Evolutionary conservation across 1,140 invertebrate species (phyloP).

Genomic region (Sitophilus oryzae): DNA sequence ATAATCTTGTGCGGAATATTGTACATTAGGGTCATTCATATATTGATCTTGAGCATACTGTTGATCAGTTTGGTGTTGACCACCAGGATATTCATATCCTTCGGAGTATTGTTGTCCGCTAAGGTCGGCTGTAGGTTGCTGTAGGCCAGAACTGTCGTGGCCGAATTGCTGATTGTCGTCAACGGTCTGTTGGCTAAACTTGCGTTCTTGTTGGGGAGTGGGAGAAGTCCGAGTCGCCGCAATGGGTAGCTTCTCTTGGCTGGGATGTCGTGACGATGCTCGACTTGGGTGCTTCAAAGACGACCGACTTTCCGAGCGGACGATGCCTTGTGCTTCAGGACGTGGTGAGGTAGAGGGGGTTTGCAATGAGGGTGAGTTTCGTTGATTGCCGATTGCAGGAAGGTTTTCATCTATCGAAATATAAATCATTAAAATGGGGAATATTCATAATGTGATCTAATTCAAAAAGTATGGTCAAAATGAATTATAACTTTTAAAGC

Average conservation of each 20-base stretch:
- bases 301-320: conserved; percentile 21
- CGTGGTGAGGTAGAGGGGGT: conserved; percentile 28
- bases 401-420: conserved; percentile 31
- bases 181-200: conserved; percentile 7
- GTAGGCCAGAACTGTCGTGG: not conserved
- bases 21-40: conserved; percentile 9
- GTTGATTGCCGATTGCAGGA: conserved; percentile 27
- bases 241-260: conserved; percentile 16
- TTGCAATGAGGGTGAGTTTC: conserved; percentile 20
- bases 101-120: not conserved
- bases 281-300: conserved; percentile 19
- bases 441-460: too few species aligned
- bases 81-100: not conserved
- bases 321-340: conserved; percentile 26
- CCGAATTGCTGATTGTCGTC: conserved; percentile 10
- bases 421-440: too few species aligned
- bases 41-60: conserved; percentile 20
- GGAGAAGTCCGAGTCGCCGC: conserved; percentile 9
- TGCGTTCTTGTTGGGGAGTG: conserved; percentile 1
- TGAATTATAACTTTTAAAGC: too few species aligned
- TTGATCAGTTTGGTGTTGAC: conserved; percentile 4
- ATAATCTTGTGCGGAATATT: conserved; percentile 19
- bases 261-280: conserved; percentile 17
- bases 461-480: too few species aligned
- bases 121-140: not conserved